phyloP scores from a whole-genome alignment of 2,888 invertebrate genomes.

The Lasioglossum zephyrum region DNA sequence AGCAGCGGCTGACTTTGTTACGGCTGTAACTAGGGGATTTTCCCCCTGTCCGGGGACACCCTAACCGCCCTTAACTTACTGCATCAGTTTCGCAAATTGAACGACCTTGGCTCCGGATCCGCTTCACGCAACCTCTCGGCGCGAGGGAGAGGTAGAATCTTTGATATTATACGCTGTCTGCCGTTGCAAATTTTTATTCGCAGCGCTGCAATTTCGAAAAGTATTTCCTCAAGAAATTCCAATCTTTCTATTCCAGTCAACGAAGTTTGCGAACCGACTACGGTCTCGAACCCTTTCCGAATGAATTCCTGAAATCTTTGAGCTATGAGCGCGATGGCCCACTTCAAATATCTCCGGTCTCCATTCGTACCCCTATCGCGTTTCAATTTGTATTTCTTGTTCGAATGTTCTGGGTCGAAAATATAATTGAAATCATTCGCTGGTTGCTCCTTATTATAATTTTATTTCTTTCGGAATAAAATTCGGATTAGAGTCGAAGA shows the following conservation, averaged over 20 bases:
- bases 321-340: background rate
- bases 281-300: background rate
- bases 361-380: background rate
- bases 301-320: conserved; percentile 1
- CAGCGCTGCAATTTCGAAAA: background rate
- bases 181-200: background rate
- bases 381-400: background rate
- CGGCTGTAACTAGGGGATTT: conserved; percentile 55
- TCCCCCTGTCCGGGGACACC: conserved; percentile 53
- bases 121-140: conserved; percentile 1
- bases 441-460: background rate
- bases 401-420: background rate
- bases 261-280: background rate
- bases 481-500: no score
- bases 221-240: conserved; percentile 13
- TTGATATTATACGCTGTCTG: conserved; percentile 7
- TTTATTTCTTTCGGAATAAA: background rate
- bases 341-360: background rate
- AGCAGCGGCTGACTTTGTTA: conserved; percentile 55
- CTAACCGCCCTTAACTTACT: conserved; percentile 51
- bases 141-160: background rate
- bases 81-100: conserved; percentile 54
- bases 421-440: background rate
- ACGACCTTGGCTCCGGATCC: conserved; percentile 45
- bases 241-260: background rate